Percentiles rank a stretch among this genome's conserved stretches.
These are phyloP conservation scores for Dinomys branickii DNA, from an alignment of 2,113 vertebrate genomes.

Conservation along the genomic window DNA sequence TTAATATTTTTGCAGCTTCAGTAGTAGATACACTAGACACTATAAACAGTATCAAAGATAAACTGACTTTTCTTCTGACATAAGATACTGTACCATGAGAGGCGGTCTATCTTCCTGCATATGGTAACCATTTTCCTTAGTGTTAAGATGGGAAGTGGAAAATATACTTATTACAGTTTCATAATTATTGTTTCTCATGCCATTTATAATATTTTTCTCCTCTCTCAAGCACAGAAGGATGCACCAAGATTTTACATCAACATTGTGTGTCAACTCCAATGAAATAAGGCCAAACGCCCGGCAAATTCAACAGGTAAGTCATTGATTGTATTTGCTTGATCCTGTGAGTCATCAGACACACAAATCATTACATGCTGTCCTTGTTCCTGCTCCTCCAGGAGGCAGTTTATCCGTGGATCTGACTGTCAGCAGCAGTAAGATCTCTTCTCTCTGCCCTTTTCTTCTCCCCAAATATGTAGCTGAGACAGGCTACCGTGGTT, in stretches of 20 bases:
- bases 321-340: background rate
- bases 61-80: constrained; percentile 29
- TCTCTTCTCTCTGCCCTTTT: background rate
- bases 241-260: background rate
- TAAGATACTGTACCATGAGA: background rate
- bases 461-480: background rate
- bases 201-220: constrained; percentile 4
- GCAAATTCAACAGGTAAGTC: background rate
- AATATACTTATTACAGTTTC: background rate
- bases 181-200: constrained; percentile 22
- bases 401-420: background rate
- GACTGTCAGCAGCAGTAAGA: background rate
- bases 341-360: background rate
- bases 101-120: background rate
- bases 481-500: background rate
- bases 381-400: background rate
- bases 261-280: background rate
- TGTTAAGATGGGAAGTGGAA: background rate
- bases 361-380: background rate
- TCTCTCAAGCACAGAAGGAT: background rate
- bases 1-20: constrained; percentile 40
- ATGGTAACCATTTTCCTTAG: background rate
- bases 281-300: background rate
- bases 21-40: constrained; percentile 22
- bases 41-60: background rate